Conservation (phyloP, 2,113 vertebrate genomes). For the Varanus salvator region DNA sequence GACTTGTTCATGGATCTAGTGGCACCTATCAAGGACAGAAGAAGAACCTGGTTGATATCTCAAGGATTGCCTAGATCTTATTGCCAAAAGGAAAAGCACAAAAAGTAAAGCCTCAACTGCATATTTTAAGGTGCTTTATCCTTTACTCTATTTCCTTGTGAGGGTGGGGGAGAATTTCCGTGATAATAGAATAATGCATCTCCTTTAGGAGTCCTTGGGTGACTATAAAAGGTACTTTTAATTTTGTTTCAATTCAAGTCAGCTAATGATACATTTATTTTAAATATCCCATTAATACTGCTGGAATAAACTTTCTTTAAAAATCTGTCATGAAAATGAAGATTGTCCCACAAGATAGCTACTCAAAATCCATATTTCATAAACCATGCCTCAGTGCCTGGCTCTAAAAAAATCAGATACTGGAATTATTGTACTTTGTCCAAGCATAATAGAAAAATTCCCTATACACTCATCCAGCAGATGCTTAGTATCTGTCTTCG, state of each 20-base stretch:
- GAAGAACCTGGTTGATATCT: background rate
- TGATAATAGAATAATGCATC: background rate
- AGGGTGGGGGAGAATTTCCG: background rate
- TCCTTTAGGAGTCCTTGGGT: background rate
- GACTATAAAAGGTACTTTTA: background rate
- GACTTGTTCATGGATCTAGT: background rate
- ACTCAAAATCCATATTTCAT: slow-evolving; percentile 23
- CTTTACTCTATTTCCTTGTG: no score
- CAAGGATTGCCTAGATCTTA: background rate
- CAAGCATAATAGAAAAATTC: background rate
- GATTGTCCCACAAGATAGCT: slow-evolving; percentile 31
- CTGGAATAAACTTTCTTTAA: slow-evolving; percentile 20
- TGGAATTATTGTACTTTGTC: background rate
- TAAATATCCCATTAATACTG: background rate
- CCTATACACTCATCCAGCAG: background rate
- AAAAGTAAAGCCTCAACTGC: background rate
- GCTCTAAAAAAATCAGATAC: background rate
- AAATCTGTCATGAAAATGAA: slow-evolving; percentile 31
- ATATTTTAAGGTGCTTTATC: background rate
- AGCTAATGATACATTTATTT: background rate
- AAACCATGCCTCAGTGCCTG: slow-evolving; percentile 11
- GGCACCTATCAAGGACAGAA: background rate
- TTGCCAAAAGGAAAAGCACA: background rate
- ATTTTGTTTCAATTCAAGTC: background rate
- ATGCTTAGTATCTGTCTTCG: slow-evolving; percentile 47